Evolutionary conservation across 2,113 vertebrate genomes (phyloP).

Genomic region (Okapia johnstoni): DNA sequence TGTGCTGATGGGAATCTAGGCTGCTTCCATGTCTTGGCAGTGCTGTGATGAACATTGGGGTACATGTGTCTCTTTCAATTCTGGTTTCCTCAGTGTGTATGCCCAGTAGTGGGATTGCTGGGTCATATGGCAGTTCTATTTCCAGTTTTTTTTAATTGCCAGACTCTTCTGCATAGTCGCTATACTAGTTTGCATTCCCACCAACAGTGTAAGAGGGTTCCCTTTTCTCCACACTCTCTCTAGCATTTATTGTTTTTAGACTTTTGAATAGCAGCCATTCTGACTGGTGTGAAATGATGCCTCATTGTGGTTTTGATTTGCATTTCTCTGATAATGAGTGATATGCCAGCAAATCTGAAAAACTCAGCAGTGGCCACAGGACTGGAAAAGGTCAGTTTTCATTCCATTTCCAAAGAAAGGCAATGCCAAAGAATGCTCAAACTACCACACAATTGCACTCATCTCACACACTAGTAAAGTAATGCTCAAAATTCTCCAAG

Average conservation of each 20-base stretch:
- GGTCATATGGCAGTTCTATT: not conserved
- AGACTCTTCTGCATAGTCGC: not conserved
- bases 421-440: too few relatives aligned
- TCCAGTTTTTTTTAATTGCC: not conserved
- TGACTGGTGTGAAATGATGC: not conserved
- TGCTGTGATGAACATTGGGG: not conserved
- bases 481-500: too few relatives aligned
- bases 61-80: not conserved
- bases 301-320: not conserved
- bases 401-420: too few relatives aligned
- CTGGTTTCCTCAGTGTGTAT: not conserved
- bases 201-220: not conserved
- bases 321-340: not conserved
- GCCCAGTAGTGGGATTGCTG: not conserved
- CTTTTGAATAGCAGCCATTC: not conserved
- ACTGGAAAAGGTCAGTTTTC: too few relatives aligned
- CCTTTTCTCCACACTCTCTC: not conserved
- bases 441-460: too few relatives aligned
- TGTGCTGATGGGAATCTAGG: not conserved
- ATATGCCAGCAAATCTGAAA: too few relatives aligned
- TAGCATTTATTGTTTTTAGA: not conserved
- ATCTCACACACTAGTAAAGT: too few relatives aligned
- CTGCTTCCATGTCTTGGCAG: not conserved
- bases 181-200: not conserved
- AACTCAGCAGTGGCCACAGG: too few relatives aligned